A percentile compares a stretch with the other conserved stretches of the same genome.
phyloP scores from a whole-genome alignment of 2,113 vertebrate genomes.

The Holacanthus passer region DNA sequence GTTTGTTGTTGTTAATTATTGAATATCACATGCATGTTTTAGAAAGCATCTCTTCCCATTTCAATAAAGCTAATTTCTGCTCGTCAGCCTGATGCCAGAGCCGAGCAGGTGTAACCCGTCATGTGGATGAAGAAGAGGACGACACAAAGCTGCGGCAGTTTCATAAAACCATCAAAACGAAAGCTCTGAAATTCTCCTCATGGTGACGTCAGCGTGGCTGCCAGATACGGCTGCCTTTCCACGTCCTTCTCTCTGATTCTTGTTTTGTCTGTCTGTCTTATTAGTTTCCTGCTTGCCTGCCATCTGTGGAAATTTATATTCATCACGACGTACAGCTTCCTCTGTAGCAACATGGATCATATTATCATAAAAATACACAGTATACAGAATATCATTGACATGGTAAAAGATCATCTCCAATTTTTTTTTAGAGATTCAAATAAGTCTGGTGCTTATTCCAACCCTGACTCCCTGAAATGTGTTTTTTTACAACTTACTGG shows the following conservation, averaged over 20 bases:
- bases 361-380: neutral
- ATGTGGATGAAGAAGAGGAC: neutral
- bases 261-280: neutral
- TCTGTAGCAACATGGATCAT: neutral
- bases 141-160: constrained; percentile 20
- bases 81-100: neutral
- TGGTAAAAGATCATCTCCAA: neutral
- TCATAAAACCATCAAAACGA: constrained; percentile 25
- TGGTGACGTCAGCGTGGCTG: constrained; percentile 35
- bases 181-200: constrained; percentile 8
- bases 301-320: neutral
- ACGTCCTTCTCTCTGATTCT: constrained; percentile 10
- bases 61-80: neutral
- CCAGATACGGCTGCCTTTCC: constrained; percentile 11
- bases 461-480: neutral
- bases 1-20: neutral
- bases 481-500: neutral
- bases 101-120: constrained; percentile 10
- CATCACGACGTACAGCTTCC: neutral
- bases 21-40: neutral
- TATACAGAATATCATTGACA: neutral
- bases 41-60: constrained; percentile 1
- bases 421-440: too few species aligned
- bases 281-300: neutral
- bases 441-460: neutral